phyloP scores from a whole-genome alignment of 2,888 invertebrate species.

The Platycheirus rosarum region DNA sequence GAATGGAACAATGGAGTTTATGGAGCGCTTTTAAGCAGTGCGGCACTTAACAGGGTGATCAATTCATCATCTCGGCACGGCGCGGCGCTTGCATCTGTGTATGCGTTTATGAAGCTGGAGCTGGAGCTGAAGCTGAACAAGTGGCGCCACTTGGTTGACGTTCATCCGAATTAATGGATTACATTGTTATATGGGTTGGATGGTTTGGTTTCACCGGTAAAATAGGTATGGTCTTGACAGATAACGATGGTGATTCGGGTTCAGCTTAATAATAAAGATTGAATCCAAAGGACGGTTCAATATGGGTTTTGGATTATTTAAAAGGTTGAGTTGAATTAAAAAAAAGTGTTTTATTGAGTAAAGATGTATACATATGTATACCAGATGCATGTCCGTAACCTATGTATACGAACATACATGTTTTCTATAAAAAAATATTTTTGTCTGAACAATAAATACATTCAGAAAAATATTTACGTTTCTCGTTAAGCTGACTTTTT shows the following conservation, averaged over 20 bases:
- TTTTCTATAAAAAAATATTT: too few species aligned
- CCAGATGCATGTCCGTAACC: too few species aligned
- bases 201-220: neutral
- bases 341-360: too few species aligned
- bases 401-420: too few species aligned
- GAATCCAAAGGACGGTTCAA: neutral
- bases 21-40: conserved; percentile 35
- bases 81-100: neutral
- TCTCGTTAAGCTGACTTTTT: too few species aligned
- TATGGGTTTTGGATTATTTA: neutral
- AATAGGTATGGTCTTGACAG: conserved; percentile 8
- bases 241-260: conserved; percentile 8
- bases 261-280: conserved; percentile 8
- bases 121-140: too few species aligned
- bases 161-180: conserved; percentile 68
- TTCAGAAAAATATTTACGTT: too few species aligned
- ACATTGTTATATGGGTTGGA: conserved; percentile 39
- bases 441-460: too few species aligned
- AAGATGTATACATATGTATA: too few species aligned
- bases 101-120: conserved; percentile 14
- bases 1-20: conserved; percentile 51
- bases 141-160: conserved; percentile 69
- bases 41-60: conserved; percentile 60
- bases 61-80: conserved; percentile 55
- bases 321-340: too few species aligned